Conservation (phyloP, 2,888 invertebrate genomes). For the Synanthedon formicaeformis region DNA sequence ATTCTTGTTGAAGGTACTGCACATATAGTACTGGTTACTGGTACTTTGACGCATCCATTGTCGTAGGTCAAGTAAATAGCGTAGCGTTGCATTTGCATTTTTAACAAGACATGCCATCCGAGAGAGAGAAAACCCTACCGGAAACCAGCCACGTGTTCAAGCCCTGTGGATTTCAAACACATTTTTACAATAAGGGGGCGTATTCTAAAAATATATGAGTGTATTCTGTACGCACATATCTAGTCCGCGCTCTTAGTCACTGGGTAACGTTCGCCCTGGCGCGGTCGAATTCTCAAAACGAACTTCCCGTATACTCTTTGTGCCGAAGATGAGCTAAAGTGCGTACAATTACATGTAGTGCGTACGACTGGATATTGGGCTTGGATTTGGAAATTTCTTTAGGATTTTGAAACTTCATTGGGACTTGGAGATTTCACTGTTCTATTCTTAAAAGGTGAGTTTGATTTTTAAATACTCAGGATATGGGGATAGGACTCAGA, state of each 20-base stretch:
- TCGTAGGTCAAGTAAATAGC: too few species aligned
- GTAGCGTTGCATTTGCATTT: too few species aligned
- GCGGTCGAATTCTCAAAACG: constrained; percentile 12
- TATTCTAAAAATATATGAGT: constrained; percentile 59
- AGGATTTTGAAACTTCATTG: too few species aligned
- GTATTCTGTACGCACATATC: constrained; percentile 26
- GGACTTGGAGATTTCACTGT: too few species aligned
- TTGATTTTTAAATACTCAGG: too few species aligned
- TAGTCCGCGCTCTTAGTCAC: constrained; percentile 31
- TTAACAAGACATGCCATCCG: too few species aligned
- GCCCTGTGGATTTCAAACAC: not conserved
- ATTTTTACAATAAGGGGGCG: constrained; percentile 50
- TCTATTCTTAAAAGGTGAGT: too few species aligned
- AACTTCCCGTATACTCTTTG: constrained; percentile 14
- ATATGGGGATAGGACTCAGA: too few species aligned
- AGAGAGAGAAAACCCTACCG: constrained; percentile 16
- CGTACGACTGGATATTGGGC: not conserved
- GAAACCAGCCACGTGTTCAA: constrained; percentile 43
- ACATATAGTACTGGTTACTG: too few species aligned
- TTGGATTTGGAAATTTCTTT: too few species aligned
- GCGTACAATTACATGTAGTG: not conserved
- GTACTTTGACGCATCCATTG: too few species aligned
- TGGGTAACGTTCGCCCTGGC: constrained; percentile 29
- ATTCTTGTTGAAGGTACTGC: too few species aligned
- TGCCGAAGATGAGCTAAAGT: not conserved